phyloP scores from a whole-genome alignment of 2,113 vertebrate genomes.

The Rhinoderma darwinii region DNA sequence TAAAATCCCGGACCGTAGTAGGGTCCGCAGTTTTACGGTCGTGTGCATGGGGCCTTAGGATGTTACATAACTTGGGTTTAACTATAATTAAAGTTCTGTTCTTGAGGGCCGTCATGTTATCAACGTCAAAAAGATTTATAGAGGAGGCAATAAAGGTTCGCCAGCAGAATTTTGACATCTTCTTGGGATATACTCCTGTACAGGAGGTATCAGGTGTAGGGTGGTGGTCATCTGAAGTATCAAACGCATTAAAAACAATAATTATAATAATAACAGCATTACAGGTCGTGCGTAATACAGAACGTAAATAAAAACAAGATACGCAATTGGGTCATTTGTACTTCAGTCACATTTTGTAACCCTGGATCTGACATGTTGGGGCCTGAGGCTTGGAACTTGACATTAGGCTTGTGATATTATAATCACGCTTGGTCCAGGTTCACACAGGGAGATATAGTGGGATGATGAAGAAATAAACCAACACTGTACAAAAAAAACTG shows the following conservation, averaged over 20 bases:
- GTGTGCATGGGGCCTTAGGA: too few relatives aligned
- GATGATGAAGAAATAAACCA: too few relatives aligned
- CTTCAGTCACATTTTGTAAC: not conserved
- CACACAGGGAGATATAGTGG: not conserved
- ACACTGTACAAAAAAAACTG: too few relatives aligned
- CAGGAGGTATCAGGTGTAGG: not conserved
- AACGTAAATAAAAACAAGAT: not conserved
- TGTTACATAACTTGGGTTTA: not conserved
- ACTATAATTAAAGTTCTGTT: not conserved
- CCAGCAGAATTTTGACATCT: not conserved
- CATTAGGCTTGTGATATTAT: not conserved
- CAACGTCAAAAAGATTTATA: not conserved
- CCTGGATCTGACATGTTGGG: not conserved
- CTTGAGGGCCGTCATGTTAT: not conserved
- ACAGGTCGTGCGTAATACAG: not conserved
- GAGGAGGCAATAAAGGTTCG: not conserved
- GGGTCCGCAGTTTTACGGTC: too few relatives aligned
- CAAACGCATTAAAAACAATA: slow-evolving; percentile 18
- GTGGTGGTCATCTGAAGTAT: not conserved
- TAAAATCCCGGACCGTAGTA: too few relatives aligned
- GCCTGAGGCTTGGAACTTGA: not conserved
- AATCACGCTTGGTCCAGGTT: not conserved
- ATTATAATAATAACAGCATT: slow-evolving; percentile 7
- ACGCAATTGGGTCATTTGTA: not conserved
- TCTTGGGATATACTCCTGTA: not conserved